Base-by-base conservation (phyloP, 2,797 vertebrate genomes). In the Zalophus californianus region DNA sequence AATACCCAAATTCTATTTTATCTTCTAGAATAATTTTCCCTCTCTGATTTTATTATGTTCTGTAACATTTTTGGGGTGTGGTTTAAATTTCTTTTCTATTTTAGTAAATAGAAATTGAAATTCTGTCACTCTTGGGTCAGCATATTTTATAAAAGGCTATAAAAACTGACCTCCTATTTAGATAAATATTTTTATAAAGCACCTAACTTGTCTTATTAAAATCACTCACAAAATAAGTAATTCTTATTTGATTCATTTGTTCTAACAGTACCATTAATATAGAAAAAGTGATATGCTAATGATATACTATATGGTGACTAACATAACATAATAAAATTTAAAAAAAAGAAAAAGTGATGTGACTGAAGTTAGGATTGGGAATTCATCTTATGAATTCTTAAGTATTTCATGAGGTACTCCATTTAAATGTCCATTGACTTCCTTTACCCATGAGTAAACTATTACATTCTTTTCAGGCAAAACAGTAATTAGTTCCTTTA, bases 221-320 rank as follows among this genome's bases (percentile, higher is more conserved):
- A 82, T 93, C 21, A 91, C 32, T 48, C 35, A 96, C n/a, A 92
- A 94, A 94, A 96, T 38, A 95, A 70, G 41, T 54, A 86, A 77
- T 82, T 44, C 16, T 86, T 52, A 2, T 68, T 75, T 41, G 41
- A 94, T 62, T 85, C 29, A 80, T 56, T 77, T 93, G 48, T 50
- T 78, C 27, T 86, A 92, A 86, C 10, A 96, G 35, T 68, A 94
- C 7, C 80, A 84, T 11, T 92, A 66, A 73, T 50, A 79, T 35
- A 86, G 73, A 78, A 94, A 92, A 95, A 58, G 23, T 72, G 14
- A 68, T 79, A 32, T 73, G 27, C 44, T 44, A 44, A 44, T 44
- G 44, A 44, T 44, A 8, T 44, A 44, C 44, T 44, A 44, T 44
- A 44, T 44, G 44, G 44, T 44, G 44, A 44, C 44, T 44, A 44